Percentiles rank a stretch among this genome's conserved stretches.
Evolutionary conservation across 2,888 invertebrate species (phyloP).

Genomic region (Eilema caniola): DNA sequence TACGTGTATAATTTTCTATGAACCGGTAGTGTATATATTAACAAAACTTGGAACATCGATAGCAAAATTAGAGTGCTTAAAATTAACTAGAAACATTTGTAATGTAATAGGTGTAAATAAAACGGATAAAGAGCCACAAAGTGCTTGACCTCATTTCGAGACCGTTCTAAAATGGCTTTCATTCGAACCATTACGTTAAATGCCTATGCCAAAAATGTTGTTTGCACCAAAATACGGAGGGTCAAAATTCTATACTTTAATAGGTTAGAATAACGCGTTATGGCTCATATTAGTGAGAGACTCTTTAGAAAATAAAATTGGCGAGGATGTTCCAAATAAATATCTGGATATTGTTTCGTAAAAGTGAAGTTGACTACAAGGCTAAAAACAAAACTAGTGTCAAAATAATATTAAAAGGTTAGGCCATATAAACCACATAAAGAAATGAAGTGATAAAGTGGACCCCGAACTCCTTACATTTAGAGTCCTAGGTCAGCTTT

Average conservation of each 20-base stretch:
- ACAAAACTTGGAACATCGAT: too few relatives aligned
- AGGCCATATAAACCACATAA: too few relatives aligned
- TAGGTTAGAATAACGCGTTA: neutral
- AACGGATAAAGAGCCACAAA: slow-evolving; percentile 39
- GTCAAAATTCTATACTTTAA: neutral
- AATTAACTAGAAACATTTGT: slow-evolving; percentile 31
- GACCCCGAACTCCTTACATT: too few relatives aligned
- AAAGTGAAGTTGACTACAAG: neutral
- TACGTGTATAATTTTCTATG: too few relatives aligned
- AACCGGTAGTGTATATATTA: too few relatives aligned
- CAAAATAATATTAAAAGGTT: too few relatives aligned
- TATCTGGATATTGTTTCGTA: neutral
- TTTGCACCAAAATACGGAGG: neutral
- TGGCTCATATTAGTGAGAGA: neutral
- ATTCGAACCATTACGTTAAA: slow-evolving; percentile 24
- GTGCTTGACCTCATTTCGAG: slow-evolving; percentile 37
- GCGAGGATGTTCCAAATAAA: neutral
- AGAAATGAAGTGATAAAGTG: too few relatives aligned
- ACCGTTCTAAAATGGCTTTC: slow-evolving; percentile 26
- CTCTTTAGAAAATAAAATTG: slow-evolving; percentile 1
- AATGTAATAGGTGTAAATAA: slow-evolving; percentile 27
- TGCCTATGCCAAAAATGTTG: slow-evolving; percentile 3
- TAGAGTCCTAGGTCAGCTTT: too few relatives aligned
- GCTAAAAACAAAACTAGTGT: neutral
- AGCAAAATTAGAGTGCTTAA: slow-evolving; percentile 24